Evolutionary conservation across 2,797 vertebrate species (phyloP).

Genomic region (Poecilia picta): DNA sequence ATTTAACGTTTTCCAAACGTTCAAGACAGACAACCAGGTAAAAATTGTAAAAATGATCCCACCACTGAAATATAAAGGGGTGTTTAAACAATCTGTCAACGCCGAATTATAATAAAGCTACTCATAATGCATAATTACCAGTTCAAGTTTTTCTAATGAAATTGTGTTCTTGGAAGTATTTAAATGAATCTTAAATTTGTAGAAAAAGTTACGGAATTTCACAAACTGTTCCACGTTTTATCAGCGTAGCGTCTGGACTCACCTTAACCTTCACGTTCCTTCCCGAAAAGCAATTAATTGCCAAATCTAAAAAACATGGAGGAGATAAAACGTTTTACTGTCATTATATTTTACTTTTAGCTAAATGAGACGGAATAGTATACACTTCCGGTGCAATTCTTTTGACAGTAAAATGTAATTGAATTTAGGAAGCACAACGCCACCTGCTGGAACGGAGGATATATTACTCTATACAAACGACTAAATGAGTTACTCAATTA

Average conservation of each 20-base stretch:
- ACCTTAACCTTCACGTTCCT: neutral
- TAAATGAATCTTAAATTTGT: neutral
- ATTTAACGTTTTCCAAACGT: neutral
- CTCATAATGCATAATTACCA: accelerated
- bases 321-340: neutral
- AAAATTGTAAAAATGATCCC: neutral
- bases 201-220: neutral
- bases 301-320: accelerated
- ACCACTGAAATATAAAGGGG: neutral
- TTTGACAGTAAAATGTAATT: accelerated
- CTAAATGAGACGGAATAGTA: neutral
- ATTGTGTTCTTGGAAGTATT: accelerated
- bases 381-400: neutral
- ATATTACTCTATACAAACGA: neutral
- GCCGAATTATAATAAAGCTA: neutral
- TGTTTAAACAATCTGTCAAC: accelerated
- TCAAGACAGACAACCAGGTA: neutral
- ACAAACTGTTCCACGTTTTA: neutral
- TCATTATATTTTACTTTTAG: conserved; percentile 33
- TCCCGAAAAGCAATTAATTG: neutral
- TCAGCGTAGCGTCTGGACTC: neutral
- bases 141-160: accelerated
- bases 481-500: neutral
- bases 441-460: conserved; percentile 10
- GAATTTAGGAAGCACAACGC: neutral